phyloP scores from a whole-genome alignment of 2,113 vertebrate genomes.

The Nasalis larvatus region DNA sequence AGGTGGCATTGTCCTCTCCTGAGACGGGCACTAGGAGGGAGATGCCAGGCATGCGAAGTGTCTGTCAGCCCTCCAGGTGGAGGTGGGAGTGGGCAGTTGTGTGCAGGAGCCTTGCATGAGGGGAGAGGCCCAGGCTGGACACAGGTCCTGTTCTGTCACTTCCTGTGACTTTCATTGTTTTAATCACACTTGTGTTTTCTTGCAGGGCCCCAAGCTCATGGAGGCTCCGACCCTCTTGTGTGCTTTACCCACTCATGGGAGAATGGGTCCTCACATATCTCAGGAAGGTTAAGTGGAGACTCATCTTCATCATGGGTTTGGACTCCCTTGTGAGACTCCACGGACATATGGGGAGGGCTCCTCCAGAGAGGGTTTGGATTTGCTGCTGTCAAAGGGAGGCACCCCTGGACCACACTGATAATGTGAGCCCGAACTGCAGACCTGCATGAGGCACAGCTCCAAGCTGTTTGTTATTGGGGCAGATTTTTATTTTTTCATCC shows the following conservation, averaged over 20 bases:
- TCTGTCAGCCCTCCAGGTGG: background rate
- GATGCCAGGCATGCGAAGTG: too few relatives aligned
- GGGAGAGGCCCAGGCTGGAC: background rate
- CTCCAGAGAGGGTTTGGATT: background rate
- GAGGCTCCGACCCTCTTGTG: background rate
- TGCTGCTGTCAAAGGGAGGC: background rate
- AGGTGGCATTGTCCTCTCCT: background rate
- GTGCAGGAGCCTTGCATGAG: too few relatives aligned
- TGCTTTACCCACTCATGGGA: background rate
- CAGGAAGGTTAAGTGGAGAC: background rate
- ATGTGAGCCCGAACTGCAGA: fast-evolving
- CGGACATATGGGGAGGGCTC: fast-evolving
- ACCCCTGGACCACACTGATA: background rate
- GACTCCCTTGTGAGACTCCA: background rate
- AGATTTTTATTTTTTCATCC: background rate
- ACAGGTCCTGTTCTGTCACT: background rate
- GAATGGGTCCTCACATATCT: too few relatives aligned
- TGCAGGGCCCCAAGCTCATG: too few relatives aligned
- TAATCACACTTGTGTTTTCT: background rate
- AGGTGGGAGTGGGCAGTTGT: background rate
- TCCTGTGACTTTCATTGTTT: fast-evolving
- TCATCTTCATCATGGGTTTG: background rate
- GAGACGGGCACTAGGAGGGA: too few relatives aligned
- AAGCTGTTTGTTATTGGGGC: too few relatives aligned
- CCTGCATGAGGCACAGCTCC: fast-evolving